Evolutionary conservation across 2,797 vertebrate genomes (phyloP), one percentile per base, ranked within the genome.

Genomic region (Sitta carolinensis): DNA sequence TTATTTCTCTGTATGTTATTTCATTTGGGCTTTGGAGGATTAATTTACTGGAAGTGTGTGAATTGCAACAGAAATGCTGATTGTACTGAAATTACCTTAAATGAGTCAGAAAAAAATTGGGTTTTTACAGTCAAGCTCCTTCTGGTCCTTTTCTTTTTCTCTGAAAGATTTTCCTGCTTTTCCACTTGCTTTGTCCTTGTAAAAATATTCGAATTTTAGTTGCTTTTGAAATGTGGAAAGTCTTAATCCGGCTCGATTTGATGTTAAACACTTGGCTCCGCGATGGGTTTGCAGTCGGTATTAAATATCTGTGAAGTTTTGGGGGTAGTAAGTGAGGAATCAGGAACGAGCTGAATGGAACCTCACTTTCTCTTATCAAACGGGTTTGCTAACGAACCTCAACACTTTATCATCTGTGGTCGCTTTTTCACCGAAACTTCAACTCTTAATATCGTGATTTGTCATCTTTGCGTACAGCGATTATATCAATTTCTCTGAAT

Each of bases 251-350:
- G 4, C 4, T 40, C 2, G 0, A 27, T 45, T 47, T 26, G 19
- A 5, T 32, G 70, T 68, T 5, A 55, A 6, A 10, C 3, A 0
- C 10, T 50, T 42, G 16, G 11, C 13, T 29, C 3, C 2, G 4
- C 13, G 5, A 0, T 9, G 22, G 5, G 8, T 51, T 48, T 84
- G 36, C 14, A 40, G 14, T 40, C 14, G 40, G 4, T 18, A 8
- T 22, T 25, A 30, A 84, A 16, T 38, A 26, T 3, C 11, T 23
- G 9, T 29, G 16, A 36, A 20, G 9, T 16, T 38, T 34, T 54
- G 34, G 19, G 32, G 13, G 5, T 30, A 14, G 42, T 22, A 57
- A 34, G 5, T 22, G n/a, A n/a, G n/a, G n/a, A n/a, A n/a, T n/a
- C n/a, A n/a, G n/a, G n/a, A n/a, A n/a, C n/a, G n/a, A n/a, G n/a